A percentile compares a stretch with the other conserved stretches of the same genome.
Conservation (phyloP, 2,888 invertebrate species). For the Tromatobia lineatoria region DNA sequence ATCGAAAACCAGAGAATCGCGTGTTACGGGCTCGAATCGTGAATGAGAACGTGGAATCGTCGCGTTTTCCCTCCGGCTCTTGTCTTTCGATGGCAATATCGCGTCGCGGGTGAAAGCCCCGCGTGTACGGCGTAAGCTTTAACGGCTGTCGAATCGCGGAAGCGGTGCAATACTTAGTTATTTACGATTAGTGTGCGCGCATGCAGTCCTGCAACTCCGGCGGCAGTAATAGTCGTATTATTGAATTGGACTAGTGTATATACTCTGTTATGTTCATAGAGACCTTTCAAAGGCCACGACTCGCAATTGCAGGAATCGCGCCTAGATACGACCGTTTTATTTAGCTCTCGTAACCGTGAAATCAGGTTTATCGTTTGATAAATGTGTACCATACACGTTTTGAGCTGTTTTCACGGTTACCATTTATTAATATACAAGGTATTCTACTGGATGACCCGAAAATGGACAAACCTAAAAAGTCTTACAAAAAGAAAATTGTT, state of each 20-base stretch:
- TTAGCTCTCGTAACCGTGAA: slow-evolving; percentile 25
- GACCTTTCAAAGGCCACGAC: slow-evolving; percentile 47
- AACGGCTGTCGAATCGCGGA: slow-evolving; percentile 57
- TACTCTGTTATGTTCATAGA: not conserved
- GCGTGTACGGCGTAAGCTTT: slow-evolving; percentile 25
- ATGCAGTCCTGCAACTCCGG: slow-evolving; percentile 22
- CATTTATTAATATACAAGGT: slow-evolving; percentile 9
- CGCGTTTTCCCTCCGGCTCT: slow-evolving; percentile 22
- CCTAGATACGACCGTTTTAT: not conserved
- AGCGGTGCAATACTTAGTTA: slow-evolving; percentile 45
- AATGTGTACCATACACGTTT: slow-evolving; percentile 1
- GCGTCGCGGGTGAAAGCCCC: slow-evolving; percentile 59
- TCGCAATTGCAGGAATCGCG: slow-evolving; percentile 25
- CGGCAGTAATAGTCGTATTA: slow-evolving; percentile 26
- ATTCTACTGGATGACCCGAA: not conserved
- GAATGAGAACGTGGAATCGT: slow-evolving; percentile 43
- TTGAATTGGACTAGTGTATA: not conserved
- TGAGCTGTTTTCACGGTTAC: slow-evolving; percentile 31
- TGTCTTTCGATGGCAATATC: slow-evolving; percentile 32
- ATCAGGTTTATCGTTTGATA: slow-evolving; percentile 38
- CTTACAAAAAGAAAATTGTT: not conserved
- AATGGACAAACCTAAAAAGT: not conserved
- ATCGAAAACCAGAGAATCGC: slow-evolving; percentile 14
- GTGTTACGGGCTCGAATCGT: not conserved
- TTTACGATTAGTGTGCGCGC: slow-evolving; percentile 50